phyloP scores from a whole-genome alignment of 1,140 invertebrate species.

The Cherax quadricarinatus region DNA sequence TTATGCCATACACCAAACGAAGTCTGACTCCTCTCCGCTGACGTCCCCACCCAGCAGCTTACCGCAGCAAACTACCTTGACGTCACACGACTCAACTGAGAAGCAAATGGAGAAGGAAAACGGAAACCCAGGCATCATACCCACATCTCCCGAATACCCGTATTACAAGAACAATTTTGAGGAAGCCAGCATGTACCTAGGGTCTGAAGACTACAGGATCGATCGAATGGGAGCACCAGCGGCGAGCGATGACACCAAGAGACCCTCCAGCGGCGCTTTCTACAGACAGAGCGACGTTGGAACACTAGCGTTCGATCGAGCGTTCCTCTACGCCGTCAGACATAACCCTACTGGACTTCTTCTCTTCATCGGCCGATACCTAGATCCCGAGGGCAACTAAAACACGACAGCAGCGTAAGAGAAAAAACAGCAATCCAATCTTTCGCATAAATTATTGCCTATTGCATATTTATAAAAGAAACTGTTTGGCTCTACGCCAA shows the following conservation, averaged over 20 bases:
- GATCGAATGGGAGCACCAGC: conserved; percentile 12
- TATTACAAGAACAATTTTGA: conserved; percentile 25
- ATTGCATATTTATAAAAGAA: not conserved
- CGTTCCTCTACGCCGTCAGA: conserved; percentile 72
- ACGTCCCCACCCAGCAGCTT: not conserved
- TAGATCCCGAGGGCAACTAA: conserved; percentile 63
- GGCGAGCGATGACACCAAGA: not conserved
- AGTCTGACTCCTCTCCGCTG: not conserved
- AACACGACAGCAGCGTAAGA: no score
- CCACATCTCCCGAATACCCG: conserved; percentile 10
- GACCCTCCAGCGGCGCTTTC: not conserved
- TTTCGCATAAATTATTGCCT: not conserved
- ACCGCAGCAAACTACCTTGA: not conserved
- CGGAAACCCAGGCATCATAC: not conserved
- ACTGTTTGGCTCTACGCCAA: not conserved
- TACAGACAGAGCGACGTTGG: conserved; percentile 43
- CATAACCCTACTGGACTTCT: conserved; percentile 72
- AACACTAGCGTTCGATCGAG: conserved; percentile 69
- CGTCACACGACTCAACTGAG: not conserved
- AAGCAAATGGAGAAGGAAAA: not conserved
- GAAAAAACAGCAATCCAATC: not conserved
- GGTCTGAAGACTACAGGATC: not conserved
- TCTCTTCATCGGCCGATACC: conserved; percentile 68
- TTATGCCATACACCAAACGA: not conserved
- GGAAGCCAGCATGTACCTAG: not conserved